A percentile compares a stretch with the other conserved stretches of the same genome.
Evolutionary conservation across 1,140 invertebrate species (phyloP).

Genomic region (Geopemphigus sp.): DNA sequence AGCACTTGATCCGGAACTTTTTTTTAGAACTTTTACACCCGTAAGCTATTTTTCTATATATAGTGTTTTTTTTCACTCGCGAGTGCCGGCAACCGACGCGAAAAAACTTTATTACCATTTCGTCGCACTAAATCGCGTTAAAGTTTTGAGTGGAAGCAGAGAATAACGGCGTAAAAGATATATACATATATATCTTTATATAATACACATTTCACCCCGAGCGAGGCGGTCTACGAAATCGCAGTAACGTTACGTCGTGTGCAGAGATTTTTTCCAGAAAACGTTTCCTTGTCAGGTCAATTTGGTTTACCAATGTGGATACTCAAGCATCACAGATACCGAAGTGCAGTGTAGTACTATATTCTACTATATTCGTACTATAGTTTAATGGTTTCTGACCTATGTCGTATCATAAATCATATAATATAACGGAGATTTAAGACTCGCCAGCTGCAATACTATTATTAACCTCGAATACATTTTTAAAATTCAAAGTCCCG

Average conservation of each 20-base stretch:
- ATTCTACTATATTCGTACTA: too few species aligned
- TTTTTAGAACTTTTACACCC: slow-evolving; percentile 33
- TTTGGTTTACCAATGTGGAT: neutral
- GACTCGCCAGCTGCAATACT: too few species aligned
- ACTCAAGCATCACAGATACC: neutral
- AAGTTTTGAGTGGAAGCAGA: slow-evolving; percentile 14
- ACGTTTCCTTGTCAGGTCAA: neutral
- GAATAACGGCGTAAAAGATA: slow-evolving; percentile 18
- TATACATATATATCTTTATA: slow-evolving; percentile 1
- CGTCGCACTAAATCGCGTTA: slow-evolving; percentile 28
- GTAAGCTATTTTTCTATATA: slow-evolving; percentile 32
- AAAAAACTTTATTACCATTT: slow-evolving; percentile 42
- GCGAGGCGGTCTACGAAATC: neutral
- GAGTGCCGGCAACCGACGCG: neutral
- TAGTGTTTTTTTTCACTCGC: slow-evolving; percentile 8
- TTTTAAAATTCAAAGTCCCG: too few species aligned
- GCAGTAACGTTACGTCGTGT: neutral
- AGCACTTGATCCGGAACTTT: slow-evolving; percentile 28
- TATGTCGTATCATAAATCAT: too few species aligned
- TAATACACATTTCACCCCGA: neutral
- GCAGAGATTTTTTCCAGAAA: neutral
- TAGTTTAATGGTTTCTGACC: too few species aligned
- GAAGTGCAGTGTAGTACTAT: neutral
- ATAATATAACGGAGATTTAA: too few species aligned
- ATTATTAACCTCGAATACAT: too few species aligned